Percentiles rank a stretch among this genome's conserved stretches.
Evolutionary conservation across 2,113 vertebrate species (phyloP).

Genomic region (Boleophthalmus pectinirostris): DNA sequence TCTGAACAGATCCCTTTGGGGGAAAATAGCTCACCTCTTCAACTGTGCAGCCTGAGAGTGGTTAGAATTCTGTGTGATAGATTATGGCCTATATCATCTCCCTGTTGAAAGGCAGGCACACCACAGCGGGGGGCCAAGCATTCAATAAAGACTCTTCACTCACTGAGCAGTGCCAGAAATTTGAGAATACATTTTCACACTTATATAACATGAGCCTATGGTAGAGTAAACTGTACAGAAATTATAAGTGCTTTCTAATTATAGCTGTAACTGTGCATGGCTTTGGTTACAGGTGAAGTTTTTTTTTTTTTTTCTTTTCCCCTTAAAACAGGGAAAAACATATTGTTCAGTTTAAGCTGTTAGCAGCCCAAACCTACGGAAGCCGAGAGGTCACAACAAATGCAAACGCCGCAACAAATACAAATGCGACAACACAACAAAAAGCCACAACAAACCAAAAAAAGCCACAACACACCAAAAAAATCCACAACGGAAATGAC

Average conservation of each 20-base stretch:
- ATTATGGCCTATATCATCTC: constrained; percentile 70
- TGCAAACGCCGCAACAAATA: no score
- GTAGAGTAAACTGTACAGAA: constrained; percentile 41
- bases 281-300: no score
- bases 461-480: no score
- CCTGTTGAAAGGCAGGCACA: constrained; percentile 56
- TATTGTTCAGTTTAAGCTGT: no score
- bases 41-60: constrained; percentile 49
- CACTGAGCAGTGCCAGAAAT: constrained; percentile 31
- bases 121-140: constrained; percentile 40
- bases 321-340: no score
- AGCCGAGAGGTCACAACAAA: no score
- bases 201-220: constrained; percentile 36
- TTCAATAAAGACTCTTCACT: constrained; percentile 47
- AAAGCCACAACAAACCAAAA: no score
- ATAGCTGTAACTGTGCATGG: constrained; percentile 19
- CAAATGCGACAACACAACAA: no score
- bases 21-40: constrained; percentile 64
- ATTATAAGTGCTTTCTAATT: constrained; percentile 55
- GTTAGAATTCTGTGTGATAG: constrained; percentile 72
- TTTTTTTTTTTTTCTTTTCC: no score
- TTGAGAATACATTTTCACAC: constrained; percentile 52
- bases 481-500: no score
- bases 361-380: no score
- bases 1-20: constrained; percentile 54